Evolutionary conservation across 2,888 invertebrate genomes (phyloP).

Genomic region (Proisotoma minuta): DNA sequence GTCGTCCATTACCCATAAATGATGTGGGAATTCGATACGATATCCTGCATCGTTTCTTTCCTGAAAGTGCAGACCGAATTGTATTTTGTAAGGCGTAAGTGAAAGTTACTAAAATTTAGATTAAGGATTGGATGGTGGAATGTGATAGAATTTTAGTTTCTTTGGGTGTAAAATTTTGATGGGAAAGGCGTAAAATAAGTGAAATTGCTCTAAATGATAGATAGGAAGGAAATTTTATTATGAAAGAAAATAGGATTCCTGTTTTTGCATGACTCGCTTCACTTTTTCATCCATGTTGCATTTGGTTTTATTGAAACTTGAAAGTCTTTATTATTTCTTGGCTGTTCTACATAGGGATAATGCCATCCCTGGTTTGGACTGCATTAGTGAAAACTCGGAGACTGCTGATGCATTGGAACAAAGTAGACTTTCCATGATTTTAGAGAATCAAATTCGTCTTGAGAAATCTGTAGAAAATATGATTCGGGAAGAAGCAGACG

Average conservation of each 20-base stretch:
- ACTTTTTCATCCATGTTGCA: too few species aligned
- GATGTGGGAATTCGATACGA: slow-evolving; percentile 65
- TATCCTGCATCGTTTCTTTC: slow-evolving; percentile 69
- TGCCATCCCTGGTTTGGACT: slow-evolving; percentile 80
- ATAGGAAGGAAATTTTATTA: slow-evolving; percentile 1
- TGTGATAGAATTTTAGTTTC: slow-evolving; percentile 11
- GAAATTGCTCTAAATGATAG: slow-evolving; percentile 15
- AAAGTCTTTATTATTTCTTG: too few species aligned
- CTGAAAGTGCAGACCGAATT: slow-evolving; percentile 72
- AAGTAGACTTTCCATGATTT: slow-evolving; percentile 65
- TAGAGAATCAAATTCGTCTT: slow-evolving; percentile 59
- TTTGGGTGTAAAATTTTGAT: slow-evolving; percentile 29
- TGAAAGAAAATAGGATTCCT: too few species aligned
- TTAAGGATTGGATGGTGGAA: neutral
- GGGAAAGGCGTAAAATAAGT: slow-evolving; percentile 25
- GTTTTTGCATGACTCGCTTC: too few species aligned
- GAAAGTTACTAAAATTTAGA: neutral
- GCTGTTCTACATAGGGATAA: slow-evolving; percentile 70
- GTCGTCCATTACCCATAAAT: slow-evolving; percentile 71
- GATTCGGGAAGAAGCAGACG: slow-evolving; percentile 44
- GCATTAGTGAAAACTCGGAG: slow-evolving; percentile 28
- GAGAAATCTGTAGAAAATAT: slow-evolving; percentile 43
- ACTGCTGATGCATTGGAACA: slow-evolving; percentile 55
- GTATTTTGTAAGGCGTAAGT: slow-evolving; percentile 74
- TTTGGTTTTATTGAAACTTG: too few species aligned